phyloP scores from a whole-genome alignment of 2,113 vertebrate genomes.

The Crotalus helleri region DNA sequence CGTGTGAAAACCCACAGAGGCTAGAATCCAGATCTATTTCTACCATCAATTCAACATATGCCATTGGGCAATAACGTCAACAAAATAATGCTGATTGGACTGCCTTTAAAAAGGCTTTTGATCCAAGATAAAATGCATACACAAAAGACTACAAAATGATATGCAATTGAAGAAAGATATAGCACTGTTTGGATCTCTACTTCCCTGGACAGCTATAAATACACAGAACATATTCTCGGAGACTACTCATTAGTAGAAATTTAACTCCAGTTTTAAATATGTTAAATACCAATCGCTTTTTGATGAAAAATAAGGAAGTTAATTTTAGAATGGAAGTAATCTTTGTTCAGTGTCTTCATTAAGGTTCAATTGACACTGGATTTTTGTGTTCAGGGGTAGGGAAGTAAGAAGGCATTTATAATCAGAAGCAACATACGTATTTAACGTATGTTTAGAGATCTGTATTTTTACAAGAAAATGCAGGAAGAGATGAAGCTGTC shows the following conservation, averaged over 20 bases:
- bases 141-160: neutral
- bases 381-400: neutral
- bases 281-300: neutral
- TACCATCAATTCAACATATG: neutral
- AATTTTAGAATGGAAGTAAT: neutral
- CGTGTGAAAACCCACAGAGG: neutral
- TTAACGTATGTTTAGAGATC: neutral
- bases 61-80: neutral
- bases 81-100: neutral
- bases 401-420: neutral
- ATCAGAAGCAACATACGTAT: too few species aligned
- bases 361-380: too few species aligned
- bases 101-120: neutral
- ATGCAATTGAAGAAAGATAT: neutral
- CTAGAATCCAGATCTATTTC: neutral
- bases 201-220: neutral
- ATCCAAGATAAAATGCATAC: too few species aligned
- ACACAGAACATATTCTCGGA: neutral
- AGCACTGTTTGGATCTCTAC: too few species aligned
- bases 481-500: neutral
- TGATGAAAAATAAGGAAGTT: neutral
- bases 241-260: neutral
- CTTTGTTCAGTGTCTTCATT: neutral
- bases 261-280: neutral
- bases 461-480: neutral